Evolutionary conservation across 2,113 vertebrate genomes (phyloP).

Genomic region (Rattus rattus): DNA sequence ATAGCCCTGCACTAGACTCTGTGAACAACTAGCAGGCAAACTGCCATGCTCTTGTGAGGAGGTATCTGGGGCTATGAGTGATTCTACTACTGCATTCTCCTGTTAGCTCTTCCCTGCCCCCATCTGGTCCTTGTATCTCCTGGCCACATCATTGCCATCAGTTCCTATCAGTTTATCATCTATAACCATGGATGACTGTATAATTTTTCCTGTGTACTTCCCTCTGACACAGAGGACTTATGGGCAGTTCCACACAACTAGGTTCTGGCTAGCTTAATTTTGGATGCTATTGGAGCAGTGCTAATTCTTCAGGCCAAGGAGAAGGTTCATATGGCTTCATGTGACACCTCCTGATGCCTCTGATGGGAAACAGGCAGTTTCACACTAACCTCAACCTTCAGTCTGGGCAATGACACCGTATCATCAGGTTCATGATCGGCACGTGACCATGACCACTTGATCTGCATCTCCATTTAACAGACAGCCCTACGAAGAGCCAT

Average conservation of each 20-base stretch:
- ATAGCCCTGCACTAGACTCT: fast-evolving
- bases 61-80: neutral
- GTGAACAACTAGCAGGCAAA: fast-evolving
- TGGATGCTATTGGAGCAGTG: fast-evolving
- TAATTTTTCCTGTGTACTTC: neutral
- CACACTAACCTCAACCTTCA: neutral
- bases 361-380: neutral
- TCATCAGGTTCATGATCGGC: fast-evolving
- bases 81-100: too few species aligned
- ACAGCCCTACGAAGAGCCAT: neutral
- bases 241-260: fast-evolving
- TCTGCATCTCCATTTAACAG: neutral
- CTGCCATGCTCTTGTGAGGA: too few species aligned
- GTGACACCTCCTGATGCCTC: neutral
- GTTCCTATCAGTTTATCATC: neutral
- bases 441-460: neutral
- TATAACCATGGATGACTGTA: fast-evolving
- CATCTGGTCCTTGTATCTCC: neutral
- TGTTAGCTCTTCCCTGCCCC: too few species aligned
- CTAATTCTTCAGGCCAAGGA: fast-evolving
- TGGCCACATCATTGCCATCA: neutral
- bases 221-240: fast-evolving
- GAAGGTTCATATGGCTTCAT: neutral
- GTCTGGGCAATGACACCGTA: too few species aligned
- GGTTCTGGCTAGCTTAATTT: fast-evolving